Evolutionary conservation across 53 echinoderm and acorn worm species (phyloP), one percentile per base, ranked within the genome.

Genomic region (Holothuria leucospilota): DNA sequence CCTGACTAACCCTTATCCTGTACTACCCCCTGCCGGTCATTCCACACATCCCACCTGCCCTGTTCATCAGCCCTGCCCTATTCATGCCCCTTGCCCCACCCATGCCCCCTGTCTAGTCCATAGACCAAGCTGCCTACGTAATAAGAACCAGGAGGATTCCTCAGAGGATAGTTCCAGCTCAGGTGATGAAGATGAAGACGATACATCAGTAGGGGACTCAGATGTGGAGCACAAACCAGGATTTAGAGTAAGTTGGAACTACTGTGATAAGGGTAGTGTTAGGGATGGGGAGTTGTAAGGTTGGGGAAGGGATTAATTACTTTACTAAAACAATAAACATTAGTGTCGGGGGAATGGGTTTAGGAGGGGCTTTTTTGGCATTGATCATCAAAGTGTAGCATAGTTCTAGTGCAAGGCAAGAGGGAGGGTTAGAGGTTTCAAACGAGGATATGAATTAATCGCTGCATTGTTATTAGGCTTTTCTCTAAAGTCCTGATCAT

Each of bases 41-140:
- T 91, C 92, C 63, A 78, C 90, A 40, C 94, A 94, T 39, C 87
- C 92, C 20, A 89, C 92, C 69, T 95, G 95, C 72, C 95, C 95
- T 1, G 90, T 95, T 68, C 99, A 99, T 65, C 38, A 84, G 59
- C 91, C 93, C 0, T 99, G 99, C 53, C 99, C 99, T 1, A 85
- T 99, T 51, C 99, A 99, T 87, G 90, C 88, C 78, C 95, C 95
- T 14, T 95, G 98, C 82, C 96, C 92, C 39, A 67, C 98, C 73
- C 98, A 97, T 28, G 90, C 93, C 81, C 92, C 89, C 1, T 87
- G 91, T 69, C 86, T 91, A 2, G 89, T 86, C 82, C 89, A 74
- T 60, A 80, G 53, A 75, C 84, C 65, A 46, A 83, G 84, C 41
- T 83, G 84, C 68, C 84, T 83, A 53, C 40, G 29, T 23, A 67